Percentiles rank a stretch among this genome's conserved stretches.
Conservation (phyloP, 2,888 invertebrate genomes). For the Sepiola atlantica region DNA sequence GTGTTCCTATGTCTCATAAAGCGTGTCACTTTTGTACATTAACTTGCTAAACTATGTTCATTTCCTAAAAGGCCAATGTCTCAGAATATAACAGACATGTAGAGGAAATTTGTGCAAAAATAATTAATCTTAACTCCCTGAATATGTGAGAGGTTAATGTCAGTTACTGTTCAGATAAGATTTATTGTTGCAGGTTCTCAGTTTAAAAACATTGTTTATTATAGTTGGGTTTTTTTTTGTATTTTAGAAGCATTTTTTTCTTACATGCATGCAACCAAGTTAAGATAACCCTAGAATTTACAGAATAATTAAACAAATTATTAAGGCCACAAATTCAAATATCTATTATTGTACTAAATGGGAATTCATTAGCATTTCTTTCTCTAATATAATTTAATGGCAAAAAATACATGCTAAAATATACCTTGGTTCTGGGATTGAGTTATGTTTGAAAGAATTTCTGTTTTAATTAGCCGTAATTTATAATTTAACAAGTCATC, state of each 20-base stretch:
- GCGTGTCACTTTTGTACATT: constrained; percentile 5
- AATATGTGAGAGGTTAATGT: neutral
- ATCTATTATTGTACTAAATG: neutral
- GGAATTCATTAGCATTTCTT: neutral
- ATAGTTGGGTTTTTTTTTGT: neutral
- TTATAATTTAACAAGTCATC: too few species aligned
- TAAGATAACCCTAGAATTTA: neutral
- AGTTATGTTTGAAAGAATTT: too few species aligned
- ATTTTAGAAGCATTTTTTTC: neutral
- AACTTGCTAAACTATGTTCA: neutral
- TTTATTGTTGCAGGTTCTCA: neutral
- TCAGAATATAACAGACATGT: neutral
- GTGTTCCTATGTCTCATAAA: neutral
- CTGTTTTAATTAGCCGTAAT: too few species aligned
- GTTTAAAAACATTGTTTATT: neutral
- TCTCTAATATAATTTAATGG: too few species aligned
- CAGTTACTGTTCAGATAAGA: neutral
- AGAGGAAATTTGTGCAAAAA: neutral
- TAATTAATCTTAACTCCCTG: neutral
- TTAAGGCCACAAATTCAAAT: neutral
- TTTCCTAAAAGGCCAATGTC: neutral
- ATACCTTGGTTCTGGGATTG: too few species aligned
- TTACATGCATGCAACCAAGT: neutral
- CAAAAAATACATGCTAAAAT: too few species aligned
- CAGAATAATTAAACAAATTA: neutral